A percentile compares a stretch with the other conserved stretches of the same genome.
Evolutionary conservation across 2,797 vertebrate species (phyloP).

Genomic region (Streptopelia turtur): DNA sequence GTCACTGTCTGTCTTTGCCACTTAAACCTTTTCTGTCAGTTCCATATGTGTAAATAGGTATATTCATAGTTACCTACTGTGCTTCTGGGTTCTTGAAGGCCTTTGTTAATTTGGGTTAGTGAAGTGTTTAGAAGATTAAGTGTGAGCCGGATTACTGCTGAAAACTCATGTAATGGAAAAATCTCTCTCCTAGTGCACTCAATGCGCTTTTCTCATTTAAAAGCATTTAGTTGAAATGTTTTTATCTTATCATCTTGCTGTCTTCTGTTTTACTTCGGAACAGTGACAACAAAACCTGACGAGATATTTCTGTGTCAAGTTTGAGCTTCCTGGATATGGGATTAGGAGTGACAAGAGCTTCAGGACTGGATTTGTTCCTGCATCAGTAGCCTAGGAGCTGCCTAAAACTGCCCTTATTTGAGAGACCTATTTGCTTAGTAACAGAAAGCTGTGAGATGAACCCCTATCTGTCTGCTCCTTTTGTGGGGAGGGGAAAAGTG

Average conservation of each 20-base stretch:
- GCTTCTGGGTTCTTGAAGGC: background rate
- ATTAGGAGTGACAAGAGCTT: background rate
- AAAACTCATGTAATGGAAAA: background rate
- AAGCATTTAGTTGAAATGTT: background rate
- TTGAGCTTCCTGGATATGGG: background rate
- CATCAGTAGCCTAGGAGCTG: background rate
- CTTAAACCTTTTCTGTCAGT: background rate
- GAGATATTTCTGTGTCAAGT: background rate
- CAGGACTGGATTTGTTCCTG: background rate
- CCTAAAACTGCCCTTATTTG: background rate
- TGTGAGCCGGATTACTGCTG: background rate
- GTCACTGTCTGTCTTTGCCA: background rate
- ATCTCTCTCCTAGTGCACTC: background rate
- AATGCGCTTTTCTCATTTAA: background rate
- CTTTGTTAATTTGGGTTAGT: background rate
- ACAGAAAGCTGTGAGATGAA: background rate
- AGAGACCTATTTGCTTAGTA: background rate
- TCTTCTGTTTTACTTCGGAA: background rate
- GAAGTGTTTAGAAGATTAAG: background rate
- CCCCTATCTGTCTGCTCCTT: background rate
- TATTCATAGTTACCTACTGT: background rate
- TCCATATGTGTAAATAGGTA: background rate
- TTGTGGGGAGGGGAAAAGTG: background rate
- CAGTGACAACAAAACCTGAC: background rate
- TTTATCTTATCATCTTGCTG: background rate